A percentile compares a stretch with the other conserved stretches of the same genome.
These are phyloP conservation scores for Emys orbicularis DNA, from an alignment of 2,797 vertebrate genomes.

Conservation along the genomic window DNA sequence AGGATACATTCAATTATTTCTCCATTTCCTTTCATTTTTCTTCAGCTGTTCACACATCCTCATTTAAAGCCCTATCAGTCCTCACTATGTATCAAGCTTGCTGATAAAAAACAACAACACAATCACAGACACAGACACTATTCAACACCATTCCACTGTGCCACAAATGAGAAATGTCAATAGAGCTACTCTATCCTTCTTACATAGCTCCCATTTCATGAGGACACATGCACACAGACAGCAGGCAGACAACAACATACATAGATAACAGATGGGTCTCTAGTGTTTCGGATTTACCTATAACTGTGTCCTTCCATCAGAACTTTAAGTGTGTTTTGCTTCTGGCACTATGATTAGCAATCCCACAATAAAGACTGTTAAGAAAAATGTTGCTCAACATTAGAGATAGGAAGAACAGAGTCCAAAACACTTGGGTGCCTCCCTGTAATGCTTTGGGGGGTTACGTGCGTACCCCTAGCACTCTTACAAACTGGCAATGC, in stretches of 20 bases:
- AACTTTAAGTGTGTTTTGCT: conserved; percentile 79
- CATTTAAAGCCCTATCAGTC: background rate
- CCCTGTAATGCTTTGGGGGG: conserved; percentile 55
- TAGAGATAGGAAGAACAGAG: conserved; percentile 68
- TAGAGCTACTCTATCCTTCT: conserved; percentile 51
- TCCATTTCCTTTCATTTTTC: background rate
- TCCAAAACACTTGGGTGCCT: conserved; percentile 54
- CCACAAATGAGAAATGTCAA: conserved; percentile 70
- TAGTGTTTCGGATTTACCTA: conserved; percentile 78
- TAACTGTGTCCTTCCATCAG: conserved; percentile 77
- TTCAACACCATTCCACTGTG: conserved; percentile 70
- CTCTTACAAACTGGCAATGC: conserved; percentile 29
- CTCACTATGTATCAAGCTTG: conserved; percentile 53
- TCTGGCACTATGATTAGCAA: conserved; percentile 78
- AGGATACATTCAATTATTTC: background rate
- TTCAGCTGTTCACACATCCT: background rate
- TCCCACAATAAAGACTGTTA: conserved; percentile 78
- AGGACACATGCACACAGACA: conserved; percentile 77
- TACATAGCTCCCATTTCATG: conserved; percentile 59
- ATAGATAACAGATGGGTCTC: conserved; percentile 75
- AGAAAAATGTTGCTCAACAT: conserved; percentile 81
- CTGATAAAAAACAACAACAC: conserved; percentile 61
- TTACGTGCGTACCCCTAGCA: conserved; percentile 11
- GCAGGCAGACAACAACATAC: conserved; percentile 74
- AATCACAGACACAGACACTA: conserved; percentile 73